A percentile compares a stretch with the other conserved stretches of the same genome.
Conservation (phyloP, 1,140 invertebrate species). For the Danaus melanippus region DNA sequence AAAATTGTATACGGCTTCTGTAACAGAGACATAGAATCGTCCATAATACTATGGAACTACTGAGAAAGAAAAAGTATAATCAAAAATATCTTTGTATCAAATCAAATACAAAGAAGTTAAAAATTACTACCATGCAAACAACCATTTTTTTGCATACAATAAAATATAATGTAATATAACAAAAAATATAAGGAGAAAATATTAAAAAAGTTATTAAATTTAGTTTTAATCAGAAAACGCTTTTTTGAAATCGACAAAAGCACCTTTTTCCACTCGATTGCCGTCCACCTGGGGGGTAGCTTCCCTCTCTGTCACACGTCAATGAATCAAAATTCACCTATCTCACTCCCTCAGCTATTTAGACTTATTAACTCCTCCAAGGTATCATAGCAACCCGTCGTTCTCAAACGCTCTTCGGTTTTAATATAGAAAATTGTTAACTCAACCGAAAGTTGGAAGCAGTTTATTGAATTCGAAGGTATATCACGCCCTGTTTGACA, state of each 20-base stretch:
- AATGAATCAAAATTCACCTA: conserved; percentile 17
- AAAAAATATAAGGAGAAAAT: no score
- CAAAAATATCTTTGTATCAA: no score
- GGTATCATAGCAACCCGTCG: conserved; percentile 68
- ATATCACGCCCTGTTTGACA: conserved; percentile 25
- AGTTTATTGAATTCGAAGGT: conserved; percentile 62
- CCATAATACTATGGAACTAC: no score
- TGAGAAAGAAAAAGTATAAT: no score
- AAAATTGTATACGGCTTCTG: no score
- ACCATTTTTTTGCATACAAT: no score
- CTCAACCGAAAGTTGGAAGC: conserved; percentile 48
- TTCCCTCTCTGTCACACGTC: conserved; percentile 33
- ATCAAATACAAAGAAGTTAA: no score
- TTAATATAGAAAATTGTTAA: conserved; percentile 71
- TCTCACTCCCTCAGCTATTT: conserved; percentile 53
- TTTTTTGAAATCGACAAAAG: conserved; percentile 22
- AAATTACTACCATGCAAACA: no score
- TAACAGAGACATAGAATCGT: no score
- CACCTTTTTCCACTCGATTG: conserved; percentile 68
- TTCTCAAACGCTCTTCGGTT: conserved; percentile 41
- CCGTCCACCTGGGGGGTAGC: conserved; percentile 46
- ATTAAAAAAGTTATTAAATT: no score
- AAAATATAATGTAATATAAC: no score
- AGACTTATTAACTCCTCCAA: conserved; percentile 69
- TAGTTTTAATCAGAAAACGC: no score